Evolutionary conservation across 1,140 invertebrate genomes (phyloP).

Genomic region (Piezodorus guildinii): DNA sequence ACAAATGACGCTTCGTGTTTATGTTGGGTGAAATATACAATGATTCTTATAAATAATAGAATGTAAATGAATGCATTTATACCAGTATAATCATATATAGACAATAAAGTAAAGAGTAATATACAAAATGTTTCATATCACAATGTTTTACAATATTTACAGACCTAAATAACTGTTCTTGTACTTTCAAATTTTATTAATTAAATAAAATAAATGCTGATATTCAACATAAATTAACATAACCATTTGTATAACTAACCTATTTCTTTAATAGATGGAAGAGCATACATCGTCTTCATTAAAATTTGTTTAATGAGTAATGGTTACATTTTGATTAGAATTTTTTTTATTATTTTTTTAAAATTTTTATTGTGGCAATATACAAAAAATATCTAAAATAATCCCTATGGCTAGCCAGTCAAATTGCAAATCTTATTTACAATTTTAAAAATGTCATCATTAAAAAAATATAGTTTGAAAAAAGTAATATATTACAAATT

Average conservation of each 20-base stretch:
- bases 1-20: no score
- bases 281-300: neutral
- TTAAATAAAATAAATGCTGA: no score
- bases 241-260: neutral
- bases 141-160: neutral
- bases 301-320: no score
- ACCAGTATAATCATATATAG: no score
- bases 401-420: constrained; percentile 2
- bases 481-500: constrained; percentile 8
- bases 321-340: no score
- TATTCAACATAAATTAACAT: no score
- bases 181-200: no score
- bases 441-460: constrained; percentile 7
- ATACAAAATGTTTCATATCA: constrained; percentile 13
- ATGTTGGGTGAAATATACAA: no score
- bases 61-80: no score
- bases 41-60: no score
- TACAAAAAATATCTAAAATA: constrained; percentile 5
- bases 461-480: constrained; percentile 6
- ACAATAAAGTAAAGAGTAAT: neutral
- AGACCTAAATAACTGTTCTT: constrained; percentile 10
- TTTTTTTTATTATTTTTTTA: neutral
- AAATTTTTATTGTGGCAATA: neutral
- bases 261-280: neutral
- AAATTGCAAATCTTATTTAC: neutral